Evolutionary conservation across 2,113 vertebrate species (phyloP).

Genomic region (Okapia johnstoni): DNA sequence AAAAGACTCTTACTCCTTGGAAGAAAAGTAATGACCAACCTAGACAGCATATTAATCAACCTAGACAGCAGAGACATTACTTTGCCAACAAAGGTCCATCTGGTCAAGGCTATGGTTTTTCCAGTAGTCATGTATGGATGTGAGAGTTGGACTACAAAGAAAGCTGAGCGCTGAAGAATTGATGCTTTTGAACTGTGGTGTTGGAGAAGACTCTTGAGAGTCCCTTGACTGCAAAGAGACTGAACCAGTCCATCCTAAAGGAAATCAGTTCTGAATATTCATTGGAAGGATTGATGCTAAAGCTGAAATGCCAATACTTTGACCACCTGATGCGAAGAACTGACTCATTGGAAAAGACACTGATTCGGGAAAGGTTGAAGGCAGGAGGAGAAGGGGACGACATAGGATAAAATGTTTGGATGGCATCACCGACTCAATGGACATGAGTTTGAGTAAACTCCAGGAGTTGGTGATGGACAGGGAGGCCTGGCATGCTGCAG

Average conservation of each 20-base stretch:
- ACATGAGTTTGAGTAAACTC: neutral
- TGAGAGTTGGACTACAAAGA: neutral
- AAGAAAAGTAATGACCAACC: neutral
- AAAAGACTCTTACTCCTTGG: neutral
- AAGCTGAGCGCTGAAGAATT: neutral
- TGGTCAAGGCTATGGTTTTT: neutral
- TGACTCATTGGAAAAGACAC: neutral
- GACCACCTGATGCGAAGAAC: neutral
- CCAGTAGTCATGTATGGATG: neutral
- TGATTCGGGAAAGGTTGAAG: neutral
- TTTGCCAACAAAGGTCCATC: neutral
- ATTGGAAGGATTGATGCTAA: neutral
- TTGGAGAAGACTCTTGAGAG: neutral
- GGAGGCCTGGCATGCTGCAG: neutral
- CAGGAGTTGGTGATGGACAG: neutral
- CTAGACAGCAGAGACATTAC: neutral
- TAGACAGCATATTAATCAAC: neutral
- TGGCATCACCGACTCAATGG: neutral
- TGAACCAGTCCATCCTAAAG: neutral
- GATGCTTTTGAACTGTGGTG: neutral
- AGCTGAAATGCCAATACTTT: neutral
- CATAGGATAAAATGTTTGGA: neutral
- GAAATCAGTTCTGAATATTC: neutral
- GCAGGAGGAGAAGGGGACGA: neutral
- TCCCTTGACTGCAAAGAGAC: neutral